A percentile compares a stretch with the other conserved stretches of the same genome.
Evolutionary conservation across 2,797 vertebrate species (phyloP).

Genomic region (Typhlichthys subterraneus): DNA sequence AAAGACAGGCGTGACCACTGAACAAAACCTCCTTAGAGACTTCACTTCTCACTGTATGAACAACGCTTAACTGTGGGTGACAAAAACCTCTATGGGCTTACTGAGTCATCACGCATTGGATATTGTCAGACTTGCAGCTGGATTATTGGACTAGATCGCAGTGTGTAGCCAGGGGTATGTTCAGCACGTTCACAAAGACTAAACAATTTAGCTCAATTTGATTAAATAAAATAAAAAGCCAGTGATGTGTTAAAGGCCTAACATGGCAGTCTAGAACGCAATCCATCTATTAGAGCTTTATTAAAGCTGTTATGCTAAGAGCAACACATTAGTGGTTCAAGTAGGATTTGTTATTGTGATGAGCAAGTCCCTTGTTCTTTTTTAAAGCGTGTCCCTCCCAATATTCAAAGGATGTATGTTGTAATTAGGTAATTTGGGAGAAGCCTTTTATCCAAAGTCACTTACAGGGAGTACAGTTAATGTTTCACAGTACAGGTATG

Average conservation of each 20-base stretch:
- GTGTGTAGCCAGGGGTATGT: constrained; percentile 38
- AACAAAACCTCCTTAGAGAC: constrained; percentile 33
- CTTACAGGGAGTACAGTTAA: too few species aligned
- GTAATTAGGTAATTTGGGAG: too few species aligned
- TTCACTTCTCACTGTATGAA: constrained; percentile 21
- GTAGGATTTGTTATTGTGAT: too few species aligned
- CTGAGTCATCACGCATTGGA: constrained; percentile 50
- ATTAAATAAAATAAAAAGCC: constrained; percentile 5
- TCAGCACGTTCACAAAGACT: not conserved
- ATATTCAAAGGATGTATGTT: too few species aligned
- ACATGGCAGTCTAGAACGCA: not conserved
- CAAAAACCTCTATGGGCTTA: constrained; percentile 35
- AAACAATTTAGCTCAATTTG: constrained; percentile 31
- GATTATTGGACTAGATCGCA: constrained; percentile 43
- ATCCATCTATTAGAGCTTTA: too few species aligned
- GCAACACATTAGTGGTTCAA: too few species aligned
- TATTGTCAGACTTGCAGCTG: constrained; percentile 40
- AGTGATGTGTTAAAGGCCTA: constrained; percentile 16
- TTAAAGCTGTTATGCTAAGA: too few species aligned
- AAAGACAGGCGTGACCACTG: constrained; percentile 28
- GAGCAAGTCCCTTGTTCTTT: too few species aligned
- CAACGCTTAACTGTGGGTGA: constrained; percentile 25
- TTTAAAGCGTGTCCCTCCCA: too few species aligned
- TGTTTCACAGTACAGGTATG: too few species aligned
- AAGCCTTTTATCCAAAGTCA: too few species aligned